Evolutionary conservation across 2,888 invertebrate genomes (phyloP).

Genomic region (Escarpia spicata): DNA sequence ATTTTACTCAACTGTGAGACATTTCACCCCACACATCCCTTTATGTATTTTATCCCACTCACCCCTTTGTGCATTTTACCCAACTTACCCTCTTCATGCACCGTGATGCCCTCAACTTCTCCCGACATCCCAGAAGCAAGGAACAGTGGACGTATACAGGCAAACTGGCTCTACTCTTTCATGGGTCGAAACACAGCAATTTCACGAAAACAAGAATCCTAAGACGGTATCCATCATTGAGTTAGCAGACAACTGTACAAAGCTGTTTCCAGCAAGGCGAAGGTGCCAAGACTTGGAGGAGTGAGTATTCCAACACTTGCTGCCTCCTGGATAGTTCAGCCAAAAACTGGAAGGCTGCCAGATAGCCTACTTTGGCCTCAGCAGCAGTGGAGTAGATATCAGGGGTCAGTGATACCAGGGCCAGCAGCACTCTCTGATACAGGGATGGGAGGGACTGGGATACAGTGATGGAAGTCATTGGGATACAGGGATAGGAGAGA

Average conservation of each 20-base stretch:
- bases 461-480: no score
- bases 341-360: not conserved
- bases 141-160: not conserved
- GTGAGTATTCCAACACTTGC: not conserved
- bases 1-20: no score
- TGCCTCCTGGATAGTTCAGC: not conserved
- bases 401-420: not conserved
- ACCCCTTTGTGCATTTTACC: not conserved
- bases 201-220: not conserved
- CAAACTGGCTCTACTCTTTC: not conserved
- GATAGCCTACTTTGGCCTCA: not conserved
- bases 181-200: not conserved
- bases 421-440: not conserved
- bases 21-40: no score
- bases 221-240: conserved; percentile 1
- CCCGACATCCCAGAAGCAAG: not conserved
- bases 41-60: not conserved
- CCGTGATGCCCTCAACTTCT: not conserved
- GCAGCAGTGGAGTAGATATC: not conserved
- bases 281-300: not conserved
- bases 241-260: not conserved
- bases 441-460: not conserved
- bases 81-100: not conserved
- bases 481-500: no score
- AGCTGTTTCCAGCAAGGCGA: not conserved